Evolutionary conservation across 1,140 invertebrate species (phyloP).

Genomic region (Plectrocnemia conspersa): DNA sequence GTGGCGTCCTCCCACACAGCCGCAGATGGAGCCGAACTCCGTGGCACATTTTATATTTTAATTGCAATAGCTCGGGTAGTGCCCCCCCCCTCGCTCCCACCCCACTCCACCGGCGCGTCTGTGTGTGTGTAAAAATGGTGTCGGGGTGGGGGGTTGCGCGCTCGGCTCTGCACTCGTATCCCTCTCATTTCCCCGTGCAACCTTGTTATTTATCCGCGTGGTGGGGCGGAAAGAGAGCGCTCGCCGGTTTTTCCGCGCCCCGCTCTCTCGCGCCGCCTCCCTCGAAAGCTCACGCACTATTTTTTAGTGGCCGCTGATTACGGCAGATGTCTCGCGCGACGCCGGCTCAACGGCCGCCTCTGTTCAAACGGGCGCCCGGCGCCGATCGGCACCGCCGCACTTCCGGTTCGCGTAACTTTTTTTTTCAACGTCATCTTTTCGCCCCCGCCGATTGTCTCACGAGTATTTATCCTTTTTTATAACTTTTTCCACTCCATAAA

Average conservation of each 20-base stretch:
- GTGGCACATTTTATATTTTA: slow-evolving; percentile 37
- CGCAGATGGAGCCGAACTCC: slow-evolving; percentile 27
- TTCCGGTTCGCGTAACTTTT: neutral
- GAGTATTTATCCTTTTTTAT: too few species aligned
- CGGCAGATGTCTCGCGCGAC: slow-evolving; percentile 32
- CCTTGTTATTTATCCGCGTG: slow-evolving; percentile 32
- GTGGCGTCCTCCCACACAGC: neutral
- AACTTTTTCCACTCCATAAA: too few species aligned
- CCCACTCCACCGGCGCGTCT: neutral
- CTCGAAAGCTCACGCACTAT: slow-evolving; percentile 35
- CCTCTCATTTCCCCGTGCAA: slow-evolving; percentile 33
- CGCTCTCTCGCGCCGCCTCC: slow-evolving; percentile 23
- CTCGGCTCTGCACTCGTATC: slow-evolving; percentile 20
- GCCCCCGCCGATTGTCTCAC: too few species aligned
- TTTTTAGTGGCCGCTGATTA: slow-evolving; percentile 36
- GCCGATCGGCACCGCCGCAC: neutral
- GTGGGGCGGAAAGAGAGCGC: slow-evolving; percentile 18
- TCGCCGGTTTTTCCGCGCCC: slow-evolving; percentile 21
- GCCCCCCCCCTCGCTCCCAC: slow-evolving; percentile 10
- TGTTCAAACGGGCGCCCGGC: slow-evolving; percentile 8
- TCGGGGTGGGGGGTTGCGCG: slow-evolving; percentile 26
- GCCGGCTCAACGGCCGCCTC: slow-evolving; percentile 15
- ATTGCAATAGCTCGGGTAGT: slow-evolving; percentile 33
- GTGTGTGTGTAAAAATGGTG: slow-evolving; percentile 33
- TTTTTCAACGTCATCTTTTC: slow-evolving; percentile 4